These are phyloP conservation scores for Athrips mouffetella DNA, from an alignment of 2,888 invertebrate species.

Conservation along the genomic window DNA sequence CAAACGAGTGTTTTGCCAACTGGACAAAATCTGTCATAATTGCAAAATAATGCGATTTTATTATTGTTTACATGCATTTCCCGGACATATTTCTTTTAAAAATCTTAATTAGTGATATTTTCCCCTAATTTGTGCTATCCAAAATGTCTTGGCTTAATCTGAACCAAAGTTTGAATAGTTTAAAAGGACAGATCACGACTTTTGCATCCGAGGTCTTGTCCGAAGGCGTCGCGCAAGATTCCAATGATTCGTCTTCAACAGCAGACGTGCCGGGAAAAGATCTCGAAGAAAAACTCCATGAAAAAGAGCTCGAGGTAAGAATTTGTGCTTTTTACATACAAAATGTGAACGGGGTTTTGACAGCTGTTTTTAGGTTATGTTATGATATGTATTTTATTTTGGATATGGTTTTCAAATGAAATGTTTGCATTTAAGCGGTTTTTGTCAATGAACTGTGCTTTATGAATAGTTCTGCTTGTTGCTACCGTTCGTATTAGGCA, in stretches of 20 bases:
- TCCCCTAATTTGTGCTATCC: conserved; percentile 29
- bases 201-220: conserved; percentile 93
- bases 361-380: conserved; percentile 67
- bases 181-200: conserved; percentile 93
- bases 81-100: conserved; percentile 37
- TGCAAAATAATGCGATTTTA: conserved; percentile 71
- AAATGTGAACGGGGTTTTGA: conserved; percentile 33
- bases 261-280: conserved; percentile 57
- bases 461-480: too few relatives aligned
- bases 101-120: conserved; percentile 53
- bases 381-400: conserved; percentile 42
- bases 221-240: conserved; percentile 80
- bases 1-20: conserved; percentile 72
- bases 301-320: conserved; percentile 81
- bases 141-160: conserved; percentile 84
- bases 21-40: conserved; percentile 67
- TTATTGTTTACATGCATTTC: conserved; percentile 58
- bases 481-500: too few relatives aligned
- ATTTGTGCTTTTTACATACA: conserved; percentile 23
- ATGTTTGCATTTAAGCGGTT: too few relatives aligned
- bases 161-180: conserved; percentile 81
- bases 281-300: conserved; percentile 75
- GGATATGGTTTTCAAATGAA: too few relatives aligned
- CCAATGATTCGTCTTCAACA: conserved; percentile 36
- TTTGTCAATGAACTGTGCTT: too few relatives aligned